These are phyloP conservation scores for Congeria kusceri DNA, from an alignment of 2,888 invertebrate species.

Conservation along the genomic window DNA sequence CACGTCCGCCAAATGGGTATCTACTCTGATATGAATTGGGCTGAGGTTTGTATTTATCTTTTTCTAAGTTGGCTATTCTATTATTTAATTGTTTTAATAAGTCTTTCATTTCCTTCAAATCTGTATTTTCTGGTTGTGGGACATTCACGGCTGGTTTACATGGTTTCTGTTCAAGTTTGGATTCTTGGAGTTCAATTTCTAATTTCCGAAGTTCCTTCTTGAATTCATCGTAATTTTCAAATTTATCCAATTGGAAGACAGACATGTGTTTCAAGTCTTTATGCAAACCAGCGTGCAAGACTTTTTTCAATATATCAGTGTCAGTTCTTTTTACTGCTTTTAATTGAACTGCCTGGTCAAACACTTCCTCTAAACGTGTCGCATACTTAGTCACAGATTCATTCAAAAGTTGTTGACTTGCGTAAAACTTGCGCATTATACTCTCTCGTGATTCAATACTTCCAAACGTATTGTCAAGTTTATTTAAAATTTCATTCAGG, in stretches of 20 bases:
- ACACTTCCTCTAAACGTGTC: constrained; percentile 15
- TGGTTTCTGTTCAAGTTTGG: too few relatives aligned
- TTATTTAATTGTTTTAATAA: too few relatives aligned
- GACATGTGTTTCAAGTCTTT: constrained; percentile 15
- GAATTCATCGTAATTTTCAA: constrained; percentile 15
- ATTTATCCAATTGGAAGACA: constrained; percentile 7
- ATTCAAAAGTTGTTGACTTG: constrained; percentile 8
- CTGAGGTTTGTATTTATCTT: too few relatives aligned
- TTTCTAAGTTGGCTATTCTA: too few relatives aligned
- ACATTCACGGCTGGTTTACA: too few relatives aligned
- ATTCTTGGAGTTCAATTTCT: too few relatives aligned
- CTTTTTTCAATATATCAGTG: constrained; percentile 15
- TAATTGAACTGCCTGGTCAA: constrained; percentile 21
- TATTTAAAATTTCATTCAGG: neutral
- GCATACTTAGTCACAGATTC: constrained; percentile 12
- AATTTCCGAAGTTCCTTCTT: too few relatives aligned
- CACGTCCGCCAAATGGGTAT: too few relatives aligned
- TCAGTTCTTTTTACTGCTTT: constrained; percentile 10
- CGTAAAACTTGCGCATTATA: constrained; percentile 21
- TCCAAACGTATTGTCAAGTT: constrained; percentile 14
- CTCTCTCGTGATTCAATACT: constrained; percentile 12
- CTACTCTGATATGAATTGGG: too few relatives aligned
- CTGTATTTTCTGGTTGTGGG: too few relatives aligned
- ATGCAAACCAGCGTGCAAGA: constrained; percentile 12
- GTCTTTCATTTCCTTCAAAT: too few relatives aligned